Conservation (phyloP, 1,140 invertebrate species). For the Wasmannia auropunctata region DNA sequence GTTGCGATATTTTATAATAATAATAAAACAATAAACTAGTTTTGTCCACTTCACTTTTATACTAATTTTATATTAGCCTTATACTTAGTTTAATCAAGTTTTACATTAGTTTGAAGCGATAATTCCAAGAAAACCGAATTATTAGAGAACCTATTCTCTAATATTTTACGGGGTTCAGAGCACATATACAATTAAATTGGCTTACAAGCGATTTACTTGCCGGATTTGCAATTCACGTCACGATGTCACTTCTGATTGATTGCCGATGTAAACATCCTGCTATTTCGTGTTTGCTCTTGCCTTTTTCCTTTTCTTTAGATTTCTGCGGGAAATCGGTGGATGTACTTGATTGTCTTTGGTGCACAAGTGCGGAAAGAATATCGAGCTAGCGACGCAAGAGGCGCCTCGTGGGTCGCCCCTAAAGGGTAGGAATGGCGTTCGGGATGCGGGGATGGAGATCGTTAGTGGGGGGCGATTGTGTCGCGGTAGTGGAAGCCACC, state of each 20-base stretch:
- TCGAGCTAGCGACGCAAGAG: conserved; percentile 57
- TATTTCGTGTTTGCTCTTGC: not conserved
- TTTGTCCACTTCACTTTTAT: not conserved
- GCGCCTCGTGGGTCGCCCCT: not conserved
- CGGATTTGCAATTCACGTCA: not conserved
- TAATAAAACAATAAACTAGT: not conserved
- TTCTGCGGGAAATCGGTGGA: not conserved
- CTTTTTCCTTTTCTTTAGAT: not conserved
- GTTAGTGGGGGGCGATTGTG: conserved; percentile 26
- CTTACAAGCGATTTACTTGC: conserved; percentile 25
- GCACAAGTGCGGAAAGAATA: conserved; percentile 71
- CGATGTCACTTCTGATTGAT: not conserved
- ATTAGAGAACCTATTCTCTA: not conserved
- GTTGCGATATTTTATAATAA: not conserved
- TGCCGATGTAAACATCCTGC: no score
- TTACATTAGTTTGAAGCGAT: not conserved
- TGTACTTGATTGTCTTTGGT: conserved; percentile 64
- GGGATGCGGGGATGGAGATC: not conserved
- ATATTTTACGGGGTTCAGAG: not conserved
- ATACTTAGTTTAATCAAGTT: not conserved
- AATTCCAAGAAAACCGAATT: not conserved
- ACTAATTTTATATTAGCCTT: not conserved
- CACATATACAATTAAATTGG: not conserved
- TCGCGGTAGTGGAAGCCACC: conserved; percentile 51
- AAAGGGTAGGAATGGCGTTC: conserved; percentile 42